These are phyloP conservation scores for Mythimna pallens DNA, from an alignment of 2,888 invertebrate species.

Conservation along the genomic window DNA sequence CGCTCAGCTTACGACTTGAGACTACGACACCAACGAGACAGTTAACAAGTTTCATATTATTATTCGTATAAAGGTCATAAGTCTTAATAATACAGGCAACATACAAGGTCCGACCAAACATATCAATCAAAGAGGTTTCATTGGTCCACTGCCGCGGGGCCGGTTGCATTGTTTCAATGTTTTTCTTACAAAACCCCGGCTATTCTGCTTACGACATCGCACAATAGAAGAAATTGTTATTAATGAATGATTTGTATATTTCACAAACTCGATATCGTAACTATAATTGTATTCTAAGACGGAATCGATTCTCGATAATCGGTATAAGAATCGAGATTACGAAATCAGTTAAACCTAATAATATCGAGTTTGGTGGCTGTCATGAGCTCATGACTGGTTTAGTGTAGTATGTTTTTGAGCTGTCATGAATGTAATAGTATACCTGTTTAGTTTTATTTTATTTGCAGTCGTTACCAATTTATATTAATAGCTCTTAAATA, in stretches of 20 bases:
- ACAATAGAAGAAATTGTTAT: slow-evolving; percentile 59
- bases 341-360: slow-evolving; percentile 42
- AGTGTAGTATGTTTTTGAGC: not conserved
- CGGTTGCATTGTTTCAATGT: slow-evolving; percentile 31
- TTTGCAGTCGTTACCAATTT: not conserved
- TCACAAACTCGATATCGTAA: slow-evolving; percentile 44
- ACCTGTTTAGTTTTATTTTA: not conserved
- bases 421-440: slow-evolving; percentile 24
- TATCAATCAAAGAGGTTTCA: slow-evolving; percentile 35
- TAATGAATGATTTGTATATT: slow-evolving; percentile 58
- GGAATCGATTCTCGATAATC: slow-evolving; percentile 53
- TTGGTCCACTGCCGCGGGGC: slow-evolving; percentile 12
- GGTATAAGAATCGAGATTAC: slow-evolving; percentile 44
- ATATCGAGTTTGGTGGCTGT: slow-evolving; percentile 25
- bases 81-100: not conserved
- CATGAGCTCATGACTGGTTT: not conserved
- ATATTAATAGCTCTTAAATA: not conserved
- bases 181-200: slow-evolving; percentile 56
- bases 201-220: slow-evolving; percentile 30
- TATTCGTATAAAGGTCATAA: slow-evolving; percentile 7
- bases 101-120: not conserved
- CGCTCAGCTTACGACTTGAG: no score
- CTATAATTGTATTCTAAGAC: slow-evolving; percentile 47
- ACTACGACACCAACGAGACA: no score
- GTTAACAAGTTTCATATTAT: not conserved